Conservation (phyloP, 1,140 invertebrate species). For the Neuroterus valhalla region DNA sequence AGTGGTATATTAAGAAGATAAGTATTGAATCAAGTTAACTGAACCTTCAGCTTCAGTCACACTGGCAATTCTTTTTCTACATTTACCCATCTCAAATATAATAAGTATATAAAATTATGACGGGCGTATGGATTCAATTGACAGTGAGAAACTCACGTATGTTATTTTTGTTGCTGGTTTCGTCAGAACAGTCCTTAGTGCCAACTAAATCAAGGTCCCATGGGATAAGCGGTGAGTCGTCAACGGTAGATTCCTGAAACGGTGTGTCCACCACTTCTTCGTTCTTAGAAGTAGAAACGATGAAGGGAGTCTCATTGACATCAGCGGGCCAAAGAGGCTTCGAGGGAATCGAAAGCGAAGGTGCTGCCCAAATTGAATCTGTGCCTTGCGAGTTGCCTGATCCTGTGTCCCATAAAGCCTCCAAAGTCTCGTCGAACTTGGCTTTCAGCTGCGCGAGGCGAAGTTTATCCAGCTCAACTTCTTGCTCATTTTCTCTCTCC, state of each 20-base stretch:
- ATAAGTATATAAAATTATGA: too few species aligned
- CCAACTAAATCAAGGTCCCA: conserved; percentile 66
- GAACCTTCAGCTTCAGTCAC: too few species aligned
- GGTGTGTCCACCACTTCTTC: conserved; percentile 52
- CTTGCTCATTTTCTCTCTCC: conserved; percentile 61
- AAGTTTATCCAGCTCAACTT: conserved; percentile 73
- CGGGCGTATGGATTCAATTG: too few species aligned
- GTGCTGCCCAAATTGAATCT: conserved; percentile 73
- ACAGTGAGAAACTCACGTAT: conserved; percentile 19
- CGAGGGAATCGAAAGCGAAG: conserved; percentile 70
- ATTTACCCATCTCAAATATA: too few species aligned
- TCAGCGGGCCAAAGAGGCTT: conserved; percentile 70
- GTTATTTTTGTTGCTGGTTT: conserved; percentile 48
- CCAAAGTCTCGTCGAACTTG: conserved; percentile 80
- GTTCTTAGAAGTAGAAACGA: conserved; percentile 57
- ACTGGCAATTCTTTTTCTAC: too few species aligned
- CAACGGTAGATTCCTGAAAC: conserved; percentile 61
- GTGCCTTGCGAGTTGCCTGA: conserved; percentile 66
- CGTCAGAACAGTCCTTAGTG: conserved; percentile 61
- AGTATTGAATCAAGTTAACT: too few species aligned
- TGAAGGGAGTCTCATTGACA: conserved; percentile 58
- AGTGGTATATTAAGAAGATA: too few species aligned
- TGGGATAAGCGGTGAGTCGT: conserved; percentile 68
- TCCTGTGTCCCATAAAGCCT: conserved; percentile 78
- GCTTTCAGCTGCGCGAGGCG: conserved; percentile 80